Evolutionary conservation across 2,113 vertebrate genomes (phyloP), one percentile per base, ranked within the genome.

Genomic region (Sorex araneus): DNA sequence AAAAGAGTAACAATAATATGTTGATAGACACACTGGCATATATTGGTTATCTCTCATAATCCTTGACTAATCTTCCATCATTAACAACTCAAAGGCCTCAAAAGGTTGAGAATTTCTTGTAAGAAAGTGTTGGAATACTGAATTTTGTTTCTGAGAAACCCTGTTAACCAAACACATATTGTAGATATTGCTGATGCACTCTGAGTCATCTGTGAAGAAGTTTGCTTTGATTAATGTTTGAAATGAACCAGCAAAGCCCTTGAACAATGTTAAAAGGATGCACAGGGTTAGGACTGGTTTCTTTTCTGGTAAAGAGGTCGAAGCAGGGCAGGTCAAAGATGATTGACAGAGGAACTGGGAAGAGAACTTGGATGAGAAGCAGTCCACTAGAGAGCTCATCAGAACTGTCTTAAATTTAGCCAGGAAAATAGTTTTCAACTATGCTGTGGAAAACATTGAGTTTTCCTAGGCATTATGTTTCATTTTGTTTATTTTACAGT

Each of bases 401-500:
- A 43, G 36, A n/a, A 1, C 57, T 25, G 34, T 88, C 32, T 63
- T 34, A 84, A 67, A 27, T 57, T 93, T 34, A 82, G n/a, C 30
- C 36, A 86, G 6, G 47, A 27, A 32, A 30, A 36, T 3, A 63
- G 47, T 32, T 66, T 81, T 8, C 6, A 50, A 79, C 23, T 32
- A 36, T 25, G 10, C 36, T 87, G 77, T 79, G 60, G 75, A 79
- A 90, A 95, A 87, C 30, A 90, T 70, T 74, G 15, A 18, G 9
- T 90, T 84, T 81, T 87, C 15, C 27, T 81, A 30, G 11, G 8
- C n/a, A 60, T 63, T 21, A 45, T 81, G 84, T 9, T 93, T 93
- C 78, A 79, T n/a, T 79, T 77, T 94, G 7, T 91, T 96, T 94
- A 87, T 82, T 94, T 94, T 47, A 45, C 43, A 88, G 0, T 57